phyloP scores from a whole-genome alignment of 2,888 invertebrate species.

The Phengaris alcon region DNA sequence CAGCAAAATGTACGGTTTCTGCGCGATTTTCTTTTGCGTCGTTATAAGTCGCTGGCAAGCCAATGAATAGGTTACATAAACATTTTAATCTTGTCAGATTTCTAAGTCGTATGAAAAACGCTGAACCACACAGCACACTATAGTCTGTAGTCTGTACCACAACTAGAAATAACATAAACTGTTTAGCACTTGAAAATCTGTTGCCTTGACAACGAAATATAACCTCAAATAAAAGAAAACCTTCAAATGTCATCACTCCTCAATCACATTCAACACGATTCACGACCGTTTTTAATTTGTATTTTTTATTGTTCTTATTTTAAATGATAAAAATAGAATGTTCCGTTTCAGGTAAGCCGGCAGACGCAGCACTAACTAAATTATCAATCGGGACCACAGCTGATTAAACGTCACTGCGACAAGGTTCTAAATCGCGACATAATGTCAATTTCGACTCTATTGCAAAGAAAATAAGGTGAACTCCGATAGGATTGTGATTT shows the following conservation, averaged over 20 bases:
- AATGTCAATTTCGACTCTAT: slow-evolving; percentile 57
- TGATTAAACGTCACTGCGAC: slow-evolving; percentile 65
- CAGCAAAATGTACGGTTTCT: no score
- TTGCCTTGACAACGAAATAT: slow-evolving; percentile 48
- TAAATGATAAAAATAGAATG: slow-evolving; percentile 36
- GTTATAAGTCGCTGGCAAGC: no score
- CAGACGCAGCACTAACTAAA: slow-evolving; percentile 65
- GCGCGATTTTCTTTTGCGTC: no score
- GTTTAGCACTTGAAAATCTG: slow-evolving; percentile 38
- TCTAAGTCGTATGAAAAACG: background rate
- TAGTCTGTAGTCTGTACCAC: background rate
- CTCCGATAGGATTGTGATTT: slow-evolving; percentile 30
- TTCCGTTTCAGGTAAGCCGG: slow-evolving; percentile 53
- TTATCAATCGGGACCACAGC: slow-evolving; percentile 74
- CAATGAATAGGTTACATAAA: no score
- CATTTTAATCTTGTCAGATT: background rate
- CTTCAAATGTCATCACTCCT: slow-evolving; percentile 35
- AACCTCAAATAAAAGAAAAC: slow-evolving; percentile 38
- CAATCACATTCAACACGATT: slow-evolving; percentile 29
- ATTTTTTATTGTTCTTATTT: slow-evolving; percentile 37
- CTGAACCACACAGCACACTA: background rate
- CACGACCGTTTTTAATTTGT: slow-evolving; percentile 29
- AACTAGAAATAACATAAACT: slow-evolving; percentile 16
- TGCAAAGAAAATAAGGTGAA: slow-evolving; percentile 48
- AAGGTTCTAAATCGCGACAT: slow-evolving; percentile 49